Base-by-base conservation (phyloP, 2,888 invertebrate species). In the Falcaria lacertinaria region DNA sequence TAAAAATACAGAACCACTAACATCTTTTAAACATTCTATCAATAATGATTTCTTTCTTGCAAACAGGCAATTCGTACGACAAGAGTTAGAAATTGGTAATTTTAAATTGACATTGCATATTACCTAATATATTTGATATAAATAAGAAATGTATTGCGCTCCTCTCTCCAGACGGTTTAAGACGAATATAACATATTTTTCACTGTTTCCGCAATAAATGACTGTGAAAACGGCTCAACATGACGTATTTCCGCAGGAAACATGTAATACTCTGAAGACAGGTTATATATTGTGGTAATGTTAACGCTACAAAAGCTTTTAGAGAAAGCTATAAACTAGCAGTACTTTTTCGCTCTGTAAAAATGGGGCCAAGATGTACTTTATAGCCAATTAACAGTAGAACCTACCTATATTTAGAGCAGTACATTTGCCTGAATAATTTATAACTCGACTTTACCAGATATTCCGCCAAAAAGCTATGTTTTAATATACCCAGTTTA, bases 191-290 rank as follows among this genome's bases (percentile, higher is more conserved):
- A 53, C 59, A 60, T 54, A 73, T 77, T 73, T 72, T 75, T 75
- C 69, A 66, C 57, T 52, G 57, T 60, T 69, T 59, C 56, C 65
- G 65, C 57, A 65, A 74, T 66, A 79, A 76, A 80, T 75, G 64
- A 71, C 52, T 59, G 58, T 62, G 68, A 74, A 80, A 78, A 76
- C 59, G 67, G 68, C 67, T 64, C 69, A 65, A 69, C 72, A 72
- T 75, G 75, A 81, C 65, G 65, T 76, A 76, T 80, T 68, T 73
- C 68, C 64, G 53, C 58, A 68, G 76, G 74, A 79, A 80, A 72
- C 69, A 67, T 71, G 72, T 73, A 69, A 74, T 72, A 71, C 64
- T 66, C 56, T 64, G 74, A 64, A 74, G 74, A 65, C 72, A 68
- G 69, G 74, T 71, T 74, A 75, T 75, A 74, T 75, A 74, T 77